Evolutionary conservation across 2,797 vertebrate species (phyloP).

Genomic region (Epinephelus malabaricus): DNA sequence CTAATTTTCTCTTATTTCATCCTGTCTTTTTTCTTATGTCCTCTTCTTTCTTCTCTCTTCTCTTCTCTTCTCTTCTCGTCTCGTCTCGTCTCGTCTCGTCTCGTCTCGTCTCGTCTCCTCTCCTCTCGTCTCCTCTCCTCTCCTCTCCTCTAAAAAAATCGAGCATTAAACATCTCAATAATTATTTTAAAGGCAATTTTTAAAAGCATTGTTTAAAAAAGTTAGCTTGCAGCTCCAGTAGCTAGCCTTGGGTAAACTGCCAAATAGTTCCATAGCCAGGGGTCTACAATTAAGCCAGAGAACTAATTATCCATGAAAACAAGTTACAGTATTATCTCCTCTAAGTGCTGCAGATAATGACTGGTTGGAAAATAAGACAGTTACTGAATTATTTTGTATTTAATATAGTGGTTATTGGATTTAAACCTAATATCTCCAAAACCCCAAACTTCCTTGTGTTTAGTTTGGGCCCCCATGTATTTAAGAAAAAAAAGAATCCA

Average conservation of each 20-base stretch:
- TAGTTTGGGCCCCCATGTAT: neutral
- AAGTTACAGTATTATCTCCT: conserved; percentile 25
- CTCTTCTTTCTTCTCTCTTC: neutral
- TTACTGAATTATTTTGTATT: neutral
- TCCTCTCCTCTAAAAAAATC: neutral
- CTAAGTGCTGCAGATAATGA: conserved; percentile 15
- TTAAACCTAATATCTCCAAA: conserved; percentile 8
- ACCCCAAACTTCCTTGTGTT: neutral
- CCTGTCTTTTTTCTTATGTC: neutral
- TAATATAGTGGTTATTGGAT: neutral
- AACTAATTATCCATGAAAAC: conserved; percentile 49
- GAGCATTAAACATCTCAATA: conserved; percentile 13
- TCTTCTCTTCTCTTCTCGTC: neutral
- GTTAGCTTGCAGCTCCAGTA: conserved; percentile 39
- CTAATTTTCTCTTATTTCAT: neutral
- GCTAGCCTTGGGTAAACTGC: conserved; percentile 44
- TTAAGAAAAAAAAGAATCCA: neutral
- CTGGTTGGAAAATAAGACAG: conserved; percentile 12
- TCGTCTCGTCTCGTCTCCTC: neutral
- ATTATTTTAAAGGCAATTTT: conserved; percentile 16
- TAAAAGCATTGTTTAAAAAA: conserved; percentile 16
- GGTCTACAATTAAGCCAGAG: conserved; percentile 44
- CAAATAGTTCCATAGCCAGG: conserved; percentile 43
- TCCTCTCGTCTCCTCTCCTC: neutral
- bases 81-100: neutral